Conservation (phyloP, 2,113 vertebrate genomes). For the Ictalurus punctatus region DNA sequence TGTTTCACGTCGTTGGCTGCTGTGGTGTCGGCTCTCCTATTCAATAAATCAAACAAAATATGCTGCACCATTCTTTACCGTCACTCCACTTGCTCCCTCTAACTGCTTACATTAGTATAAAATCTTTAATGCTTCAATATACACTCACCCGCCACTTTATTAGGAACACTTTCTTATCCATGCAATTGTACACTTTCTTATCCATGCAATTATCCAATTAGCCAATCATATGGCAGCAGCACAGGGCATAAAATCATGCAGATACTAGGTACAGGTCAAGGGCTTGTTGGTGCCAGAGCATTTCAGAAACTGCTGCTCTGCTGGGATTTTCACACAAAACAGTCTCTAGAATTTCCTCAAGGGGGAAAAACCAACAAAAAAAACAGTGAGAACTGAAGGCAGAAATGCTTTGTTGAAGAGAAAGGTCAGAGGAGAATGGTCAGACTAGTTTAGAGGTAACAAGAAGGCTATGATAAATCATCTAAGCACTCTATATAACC, state of each 20-base stretch:
- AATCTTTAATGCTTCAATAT: not conserved
- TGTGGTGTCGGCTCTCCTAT: not conserved
- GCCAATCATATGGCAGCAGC: not conserved
- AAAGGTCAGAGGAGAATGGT: not conserved
- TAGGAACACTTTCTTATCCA: not conserved
- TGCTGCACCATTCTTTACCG: not conserved
- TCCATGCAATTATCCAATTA: not conserved
- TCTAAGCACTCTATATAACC: not conserved
- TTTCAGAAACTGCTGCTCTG: not conserved
- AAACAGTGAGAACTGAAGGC: not conserved
- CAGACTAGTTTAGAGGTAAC: not conserved
- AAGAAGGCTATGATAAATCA: not conserved
- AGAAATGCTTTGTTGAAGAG: not conserved
- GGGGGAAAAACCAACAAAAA: too few species aligned
- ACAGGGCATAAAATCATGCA: not conserved
- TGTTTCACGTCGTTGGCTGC: not conserved
- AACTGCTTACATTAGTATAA: not conserved
- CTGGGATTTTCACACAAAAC: not conserved
- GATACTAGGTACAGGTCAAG: too few species aligned
- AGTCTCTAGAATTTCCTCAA: not conserved
- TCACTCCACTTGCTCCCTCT: not conserved
- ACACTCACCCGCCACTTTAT: not conserved
- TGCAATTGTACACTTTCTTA: too few species aligned
- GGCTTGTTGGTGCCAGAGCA: not conserved
- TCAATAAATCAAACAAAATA: constrained; percentile 7